Evolutionary conservation across 2,888 invertebrate genomes (phyloP).

Genomic region (Xylocampa areola): DNA sequence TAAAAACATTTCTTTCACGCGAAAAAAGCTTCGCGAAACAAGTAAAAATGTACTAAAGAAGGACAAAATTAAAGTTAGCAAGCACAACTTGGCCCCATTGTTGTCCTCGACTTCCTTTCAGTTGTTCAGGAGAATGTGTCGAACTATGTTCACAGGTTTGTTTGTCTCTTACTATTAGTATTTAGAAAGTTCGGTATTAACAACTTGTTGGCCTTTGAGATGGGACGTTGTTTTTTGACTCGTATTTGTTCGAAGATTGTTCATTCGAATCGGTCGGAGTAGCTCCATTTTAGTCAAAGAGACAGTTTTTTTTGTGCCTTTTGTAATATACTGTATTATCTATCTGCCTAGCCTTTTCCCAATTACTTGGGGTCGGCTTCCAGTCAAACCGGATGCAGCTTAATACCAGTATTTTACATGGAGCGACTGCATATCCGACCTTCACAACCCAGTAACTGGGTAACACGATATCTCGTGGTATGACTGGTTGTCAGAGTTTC

Average conservation of each 20-base stretch:
- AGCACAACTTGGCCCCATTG: conserved; percentile 46
- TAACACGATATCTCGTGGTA: too few relatives aligned
- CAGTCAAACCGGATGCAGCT: too few relatives aligned
- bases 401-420: too few relatives aligned
- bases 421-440: too few relatives aligned
- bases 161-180: conserved; percentile 55
- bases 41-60: conserved; percentile 44
- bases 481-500: too few relatives aligned
- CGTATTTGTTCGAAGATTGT: conserved; percentile 11
- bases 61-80: conserved; percentile 57
- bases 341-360: too few relatives aligned
- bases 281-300: not conserved
- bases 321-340: conserved; percentile 7
- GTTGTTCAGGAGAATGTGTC: conserved; percentile 52
- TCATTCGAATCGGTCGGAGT: conserved; percentile 5
- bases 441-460: too few relatives aligned
- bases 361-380: too few relatives aligned
- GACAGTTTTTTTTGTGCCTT: not conserved
- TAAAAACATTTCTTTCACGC: conserved; percentile 34
- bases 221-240: conserved; percentile 24
- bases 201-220: conserved; percentile 50
- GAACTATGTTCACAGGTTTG: conserved; percentile 49
- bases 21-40: conserved; percentile 34
- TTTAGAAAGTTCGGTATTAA: conserved; percentile 54
- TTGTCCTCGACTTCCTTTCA: conserved; percentile 49